Evolutionary conservation across 2,888 invertebrate species (phyloP).

Genomic region (Sphecodes monilicornis): DNA sequence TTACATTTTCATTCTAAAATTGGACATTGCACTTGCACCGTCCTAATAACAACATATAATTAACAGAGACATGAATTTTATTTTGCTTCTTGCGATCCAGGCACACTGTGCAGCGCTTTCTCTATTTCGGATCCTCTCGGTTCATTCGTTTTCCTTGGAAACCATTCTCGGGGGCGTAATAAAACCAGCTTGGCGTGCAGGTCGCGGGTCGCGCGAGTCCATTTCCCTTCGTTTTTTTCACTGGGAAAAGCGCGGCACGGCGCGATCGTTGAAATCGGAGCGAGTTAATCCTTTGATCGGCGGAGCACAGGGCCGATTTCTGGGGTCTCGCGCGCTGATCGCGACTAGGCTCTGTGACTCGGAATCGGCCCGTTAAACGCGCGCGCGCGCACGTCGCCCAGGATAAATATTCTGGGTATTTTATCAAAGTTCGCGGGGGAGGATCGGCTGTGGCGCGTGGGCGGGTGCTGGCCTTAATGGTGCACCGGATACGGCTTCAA

Average conservation of each 20-base stretch:
- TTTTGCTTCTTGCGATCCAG: not conserved
- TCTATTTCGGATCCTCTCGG: not conserved
- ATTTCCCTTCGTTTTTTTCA: conserved; percentile 21
- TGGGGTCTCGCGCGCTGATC: conserved; percentile 13
- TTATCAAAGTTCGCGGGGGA: conserved; percentile 76
- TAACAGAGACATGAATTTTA: not conserved
- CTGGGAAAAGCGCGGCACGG: conserved; percentile 11
- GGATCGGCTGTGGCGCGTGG: conserved; percentile 25
- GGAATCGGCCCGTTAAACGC: conserved; percentile 62
- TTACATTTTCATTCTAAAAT: too few relatives aligned
- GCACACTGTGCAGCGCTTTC: not conserved
- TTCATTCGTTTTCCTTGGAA: not conserved
- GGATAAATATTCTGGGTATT: conserved; percentile 72
- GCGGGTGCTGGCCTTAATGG: conserved; percentile 76
- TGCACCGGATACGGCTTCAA: conserved; percentile 82
- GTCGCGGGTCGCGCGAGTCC: not conserved
- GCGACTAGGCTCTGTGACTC: not conserved
- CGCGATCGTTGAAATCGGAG: conserved; percentile 33
- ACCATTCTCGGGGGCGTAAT: not conserved
- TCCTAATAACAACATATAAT: too few relatives aligned
- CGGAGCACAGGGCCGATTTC: conserved; percentile 13
- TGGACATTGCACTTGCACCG: too few relatives aligned
- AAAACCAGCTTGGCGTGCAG: not conserved
- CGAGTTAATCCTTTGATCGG: conserved; percentile 56
- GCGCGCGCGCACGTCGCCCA: conserved; percentile 54